Conservation (phyloP, 2,113 vertebrate species). For the Gyps fulvus region DNA sequence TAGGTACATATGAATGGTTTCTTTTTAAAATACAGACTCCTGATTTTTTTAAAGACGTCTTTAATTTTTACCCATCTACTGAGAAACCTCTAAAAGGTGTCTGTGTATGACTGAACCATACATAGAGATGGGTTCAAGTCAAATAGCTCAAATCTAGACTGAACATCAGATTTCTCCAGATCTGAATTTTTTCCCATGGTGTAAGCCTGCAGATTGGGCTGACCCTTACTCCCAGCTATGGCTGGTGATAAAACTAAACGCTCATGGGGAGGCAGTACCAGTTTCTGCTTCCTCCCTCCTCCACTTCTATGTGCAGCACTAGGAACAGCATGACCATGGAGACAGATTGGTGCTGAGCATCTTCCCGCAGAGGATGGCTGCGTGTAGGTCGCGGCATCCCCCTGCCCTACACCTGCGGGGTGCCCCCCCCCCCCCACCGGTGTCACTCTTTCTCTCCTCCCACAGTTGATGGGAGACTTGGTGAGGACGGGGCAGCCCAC, state of each 20-base stretch:
- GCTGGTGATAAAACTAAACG: neutral
- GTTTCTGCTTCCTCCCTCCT: neutral
- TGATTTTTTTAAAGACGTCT: rapidly evolving
- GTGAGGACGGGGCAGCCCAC: neutral
- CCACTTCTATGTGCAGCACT: rapidly evolving
- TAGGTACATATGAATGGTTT: neutral
- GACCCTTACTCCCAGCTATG: too few relatives aligned
- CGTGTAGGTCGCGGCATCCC: rapidly evolving
- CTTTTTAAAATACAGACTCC: neutral
- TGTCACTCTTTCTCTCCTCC: neutral
- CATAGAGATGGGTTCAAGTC: neutral
- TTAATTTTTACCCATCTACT: neutral
- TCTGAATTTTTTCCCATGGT: neutral
- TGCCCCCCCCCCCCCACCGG: rapidly evolving
- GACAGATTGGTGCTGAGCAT: neutral
- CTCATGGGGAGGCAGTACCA: rapidly evolving
- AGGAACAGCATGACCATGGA: neutral
- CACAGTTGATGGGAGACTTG: neutral
- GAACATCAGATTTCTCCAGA: neutral
- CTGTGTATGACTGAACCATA: neutral
- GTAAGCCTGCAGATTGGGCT: neutral
- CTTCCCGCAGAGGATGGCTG: rapidly evolving
- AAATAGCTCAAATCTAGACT: neutral
- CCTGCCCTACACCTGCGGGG: neutral
- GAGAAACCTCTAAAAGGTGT: neutral